phyloP scores from a whole-genome alignment of 1,140 invertebrate genomes.

The Drosophila ambigua region DNA sequence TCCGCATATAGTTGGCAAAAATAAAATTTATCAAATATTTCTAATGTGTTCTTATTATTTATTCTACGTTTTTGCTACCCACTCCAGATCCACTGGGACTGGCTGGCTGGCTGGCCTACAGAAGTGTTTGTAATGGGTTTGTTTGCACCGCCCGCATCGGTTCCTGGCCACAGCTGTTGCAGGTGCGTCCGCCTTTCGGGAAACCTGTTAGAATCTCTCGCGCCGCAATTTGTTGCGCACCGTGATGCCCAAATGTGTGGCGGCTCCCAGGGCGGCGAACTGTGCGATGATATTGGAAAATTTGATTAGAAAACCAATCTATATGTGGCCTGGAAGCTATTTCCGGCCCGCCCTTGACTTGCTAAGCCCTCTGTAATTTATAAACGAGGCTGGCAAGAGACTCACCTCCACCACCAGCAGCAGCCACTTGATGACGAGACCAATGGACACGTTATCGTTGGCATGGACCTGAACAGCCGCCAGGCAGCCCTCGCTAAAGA shows the following conservation, averaged over 20 bases:
- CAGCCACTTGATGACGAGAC: constrained; percentile 73
- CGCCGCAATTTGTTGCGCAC: constrained; percentile 76
- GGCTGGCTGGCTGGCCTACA: constrained; percentile 22
- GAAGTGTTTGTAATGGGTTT: constrained; percentile 28
- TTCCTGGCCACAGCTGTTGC: background rate
- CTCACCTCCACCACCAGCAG: constrained; percentile 70
- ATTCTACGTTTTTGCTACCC: constrained; percentile 18
- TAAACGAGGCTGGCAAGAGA: constrained; percentile 41
- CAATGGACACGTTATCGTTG: constrained; percentile 64
- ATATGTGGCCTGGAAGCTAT: constrained; percentile 37
- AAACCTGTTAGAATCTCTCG: constrained; percentile 65
- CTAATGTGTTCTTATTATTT: constrained; percentile 30
- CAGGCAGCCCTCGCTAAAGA: constrained; percentile 61
- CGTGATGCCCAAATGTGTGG: constrained; percentile 73
- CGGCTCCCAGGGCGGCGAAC: constrained; percentile 62
- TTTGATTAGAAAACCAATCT: constrained; percentile 21
- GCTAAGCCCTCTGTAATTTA: constrained; percentile 54
- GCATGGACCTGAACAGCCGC: constrained; percentile 63
- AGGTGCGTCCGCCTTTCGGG: constrained; percentile 15
- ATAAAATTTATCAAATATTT: constrained; percentile 40
- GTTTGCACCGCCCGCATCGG: constrained; percentile 6
- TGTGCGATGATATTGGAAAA: constrained; percentile 26
- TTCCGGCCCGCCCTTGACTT: constrained; percentile 41
- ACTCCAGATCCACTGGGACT: constrained; percentile 38
- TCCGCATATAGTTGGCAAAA: constrained; percentile 40